Conservation (phyloP, 2,797 vertebrate genomes). For the Phataginus tetradactyla region DNA sequence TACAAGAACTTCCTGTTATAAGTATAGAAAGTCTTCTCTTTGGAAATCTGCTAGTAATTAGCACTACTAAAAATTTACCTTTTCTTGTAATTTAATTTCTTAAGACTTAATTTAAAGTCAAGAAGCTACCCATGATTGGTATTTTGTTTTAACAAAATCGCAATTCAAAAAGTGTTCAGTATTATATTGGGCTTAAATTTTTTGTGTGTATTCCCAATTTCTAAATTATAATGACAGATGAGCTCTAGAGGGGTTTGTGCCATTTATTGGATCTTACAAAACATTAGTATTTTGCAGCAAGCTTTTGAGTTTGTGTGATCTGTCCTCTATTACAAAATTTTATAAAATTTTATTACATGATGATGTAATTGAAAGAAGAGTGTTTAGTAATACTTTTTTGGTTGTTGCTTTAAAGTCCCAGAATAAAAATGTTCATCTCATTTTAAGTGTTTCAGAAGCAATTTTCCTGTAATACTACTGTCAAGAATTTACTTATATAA, state of each 20-base stretch:
- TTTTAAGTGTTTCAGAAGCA: slow-evolving; percentile 38
- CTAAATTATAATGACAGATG: not conserved
- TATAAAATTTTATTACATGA: not conserved
- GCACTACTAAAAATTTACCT: not conserved
- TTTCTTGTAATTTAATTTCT: slow-evolving; percentile 48
- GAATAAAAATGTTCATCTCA: not conserved
- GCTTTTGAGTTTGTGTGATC: slow-evolving; percentile 48
- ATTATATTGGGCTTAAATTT: not conserved
- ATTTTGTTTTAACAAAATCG: slow-evolving; percentile 35
- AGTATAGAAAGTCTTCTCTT: not conserved
- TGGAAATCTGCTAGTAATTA: not conserved
- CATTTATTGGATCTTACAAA: not conserved
- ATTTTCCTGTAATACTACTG: not conserved
- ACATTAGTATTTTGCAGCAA: slow-evolving; percentile 41
- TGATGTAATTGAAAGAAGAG: slow-evolving; percentile 32
- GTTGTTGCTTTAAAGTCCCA: not conserved
- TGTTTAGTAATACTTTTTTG: slow-evolving; percentile 8
- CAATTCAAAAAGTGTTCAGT: not conserved
- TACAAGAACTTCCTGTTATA: slow-evolving; percentile 23
- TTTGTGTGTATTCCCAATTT: not conserved
- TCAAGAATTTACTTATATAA: not conserved
- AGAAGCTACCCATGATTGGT: not conserved
- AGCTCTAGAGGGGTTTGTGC: not conserved
- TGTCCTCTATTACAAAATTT: not conserved
- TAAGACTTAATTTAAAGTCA: not conserved